Evolutionary conservation across 2,797 vertebrate genomes (phyloP), one percentile per base, ranked within the genome.

Genomic region (Pitangus sulphuratus): DNA sequence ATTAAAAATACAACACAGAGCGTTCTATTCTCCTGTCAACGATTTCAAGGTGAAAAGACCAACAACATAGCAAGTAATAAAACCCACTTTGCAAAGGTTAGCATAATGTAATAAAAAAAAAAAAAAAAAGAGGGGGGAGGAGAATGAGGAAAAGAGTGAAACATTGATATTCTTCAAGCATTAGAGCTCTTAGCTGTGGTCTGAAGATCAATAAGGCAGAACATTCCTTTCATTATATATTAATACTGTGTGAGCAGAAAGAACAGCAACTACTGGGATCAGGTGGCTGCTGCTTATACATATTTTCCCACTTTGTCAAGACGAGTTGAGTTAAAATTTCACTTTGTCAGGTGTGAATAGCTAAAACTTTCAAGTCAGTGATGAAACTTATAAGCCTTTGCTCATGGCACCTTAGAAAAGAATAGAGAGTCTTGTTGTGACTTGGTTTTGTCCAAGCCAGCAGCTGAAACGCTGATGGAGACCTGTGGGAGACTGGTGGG

Each of bases 31-130:
- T 76, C 62, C 84, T 96, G 93, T 94, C 97, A 97, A 96, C 72
- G 93, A 47, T 94, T 90, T 97, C 97, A 97, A 97, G 96, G 97
- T 87, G 94, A 97, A 97, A 95, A 89, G 76, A 75, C 84, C 68
- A 71, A 89, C 81, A 58, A 57, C 42, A 15, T 35, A 61, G 37
- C 65, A 50, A 65, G 65, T 81, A 89, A 97, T 97, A 93, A 96
- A 93, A 90, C 21, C 12, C 22, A 10, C 50, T 95, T 94, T 87
- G 62, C 60, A 64, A 69, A 91, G 90, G 95, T 97, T 95, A 95
- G 86, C 54, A 74, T 94, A 97, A 90, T 86, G 80, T 65, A 93
- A 50, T 47, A 14, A 87, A 61, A 77, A 78, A 78, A 75, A 78
- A 78, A 75, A 78, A 72, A 80, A 65, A 64, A 33, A 8, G 7